Percentiles rank a stretch among this genome's conserved stretches.
phyloP scores from a whole-genome alignment of 2,797 vertebrate genomes.

The Enteromius radiatus region DNA sequence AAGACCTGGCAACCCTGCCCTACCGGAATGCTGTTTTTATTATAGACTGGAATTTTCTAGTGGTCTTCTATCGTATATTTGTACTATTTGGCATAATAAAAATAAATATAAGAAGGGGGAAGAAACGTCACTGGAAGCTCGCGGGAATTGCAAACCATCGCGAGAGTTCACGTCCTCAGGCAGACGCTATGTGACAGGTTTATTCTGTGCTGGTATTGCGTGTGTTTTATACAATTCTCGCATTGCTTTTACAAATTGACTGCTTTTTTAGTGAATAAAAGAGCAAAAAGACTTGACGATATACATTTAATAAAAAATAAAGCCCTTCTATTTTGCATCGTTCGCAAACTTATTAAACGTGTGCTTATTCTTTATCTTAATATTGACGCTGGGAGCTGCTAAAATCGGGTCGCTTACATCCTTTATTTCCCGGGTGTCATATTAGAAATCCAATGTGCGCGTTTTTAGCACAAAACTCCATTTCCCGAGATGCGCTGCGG shows the following conservation, averaged over 20 bases:
- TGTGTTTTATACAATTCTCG: too few species aligned
- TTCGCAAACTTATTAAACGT: neutral
- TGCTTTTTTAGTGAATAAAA: neutral
- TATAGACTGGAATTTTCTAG: neutral
- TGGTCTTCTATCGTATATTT: neutral
- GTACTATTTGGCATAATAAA: neutral
- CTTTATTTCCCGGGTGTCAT: constrained; percentile 17
- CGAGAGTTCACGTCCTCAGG: neutral
- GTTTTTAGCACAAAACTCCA: neutral
- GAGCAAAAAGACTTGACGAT: neutral
- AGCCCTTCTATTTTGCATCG: neutral
- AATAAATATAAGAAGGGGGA: neutral
- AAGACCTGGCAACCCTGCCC: neutral
- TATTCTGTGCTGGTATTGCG: neutral
- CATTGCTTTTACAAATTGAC: neutral
- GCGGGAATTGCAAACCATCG: neutral
- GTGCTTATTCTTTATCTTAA: neutral
- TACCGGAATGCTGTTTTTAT: neutral
- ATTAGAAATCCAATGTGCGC: neutral
- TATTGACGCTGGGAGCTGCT: neutral
- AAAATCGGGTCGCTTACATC: neutral
- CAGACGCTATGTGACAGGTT: neutral
- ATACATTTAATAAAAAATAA: neutral
- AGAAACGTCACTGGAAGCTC: too few species aligned
- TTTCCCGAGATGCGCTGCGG: constrained; percentile 28